phyloP scores from a whole-genome alignment of 2,113 vertebrate species.

The Tursiops truncatus region DNA sequence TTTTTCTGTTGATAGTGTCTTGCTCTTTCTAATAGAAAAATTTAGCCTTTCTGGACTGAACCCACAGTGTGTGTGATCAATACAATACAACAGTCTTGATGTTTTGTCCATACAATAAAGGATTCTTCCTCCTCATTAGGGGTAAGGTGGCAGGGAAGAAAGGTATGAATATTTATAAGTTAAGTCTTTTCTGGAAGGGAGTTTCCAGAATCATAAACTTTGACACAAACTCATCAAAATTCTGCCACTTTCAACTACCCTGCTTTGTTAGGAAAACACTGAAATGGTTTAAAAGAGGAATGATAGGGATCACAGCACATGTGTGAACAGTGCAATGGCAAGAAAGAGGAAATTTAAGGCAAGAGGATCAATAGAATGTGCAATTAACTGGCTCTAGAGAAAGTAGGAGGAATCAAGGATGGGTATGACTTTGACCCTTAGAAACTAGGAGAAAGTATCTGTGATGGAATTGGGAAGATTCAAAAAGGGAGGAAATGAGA shows the following conservation, averaged over 20 bases:
- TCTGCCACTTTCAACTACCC: not conserved
- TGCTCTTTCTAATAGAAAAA: constrained; percentile 16
- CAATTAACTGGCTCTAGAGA: not conserved
- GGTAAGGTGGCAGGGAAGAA: not conserved
- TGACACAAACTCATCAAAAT: not conserved
- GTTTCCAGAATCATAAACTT: constrained; percentile 4
- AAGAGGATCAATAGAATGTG: not conserved
- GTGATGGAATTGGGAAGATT: not conserved
- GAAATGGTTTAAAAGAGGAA: constrained; percentile 5
- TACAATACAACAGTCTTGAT: not conserved
- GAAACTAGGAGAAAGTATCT: not conserved
- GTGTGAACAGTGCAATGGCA: not conserved
- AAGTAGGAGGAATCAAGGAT: not conserved
- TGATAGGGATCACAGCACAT: not conserved
- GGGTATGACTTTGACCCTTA: not conserved
- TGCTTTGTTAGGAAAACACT: not conserved
- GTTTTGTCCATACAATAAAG: not conserved
- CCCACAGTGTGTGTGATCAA: not conserved
- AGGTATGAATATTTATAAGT: not conserved
- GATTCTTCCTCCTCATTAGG: not conserved
- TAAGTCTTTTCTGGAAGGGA: not conserved
- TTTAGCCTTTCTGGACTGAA: constrained; percentile 5
- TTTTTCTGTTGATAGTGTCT: constrained; percentile 14
- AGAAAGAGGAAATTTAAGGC: not conserved
- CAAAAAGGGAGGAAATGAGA: not conserved